Evolutionary conservation across 2,113 vertebrate genomes (phyloP), one percentile per base, ranked within the genome.

Genomic region (Melanotaenia duboulayi): DNA sequence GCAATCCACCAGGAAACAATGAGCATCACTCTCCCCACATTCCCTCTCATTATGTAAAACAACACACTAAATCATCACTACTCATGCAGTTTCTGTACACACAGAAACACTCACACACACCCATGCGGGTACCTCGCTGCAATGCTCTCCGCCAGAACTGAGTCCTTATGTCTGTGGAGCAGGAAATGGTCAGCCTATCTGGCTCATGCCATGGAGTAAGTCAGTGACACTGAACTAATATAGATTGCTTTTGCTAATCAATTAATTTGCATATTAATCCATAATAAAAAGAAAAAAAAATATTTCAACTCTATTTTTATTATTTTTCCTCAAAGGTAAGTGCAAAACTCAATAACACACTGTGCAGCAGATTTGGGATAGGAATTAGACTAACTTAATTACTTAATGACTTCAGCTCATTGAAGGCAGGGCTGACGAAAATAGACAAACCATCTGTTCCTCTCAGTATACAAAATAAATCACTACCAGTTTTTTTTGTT

Each of bases 61-160:
- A 37, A 65, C 79, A 89, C 81, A 90, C 81, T 57, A 71, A 65
- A 82, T 55, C 52, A 70, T 61, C 67, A 71, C 56, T 65, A 28
- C 71, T 81, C 81, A 86, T 91, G 84, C 90, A 83, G 72, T 63
- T 84, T 81, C 72, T 78, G 54, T 70, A 46, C 73, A 72, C 59
- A 80, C n/a, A 84, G 44, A 77, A 69, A 79, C 71, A 64, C 46
- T 60, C 71, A 63, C 64, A 4, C 82, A 87, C 66, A 84, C 62
- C 76, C 92, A 94, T 93, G 92, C 93, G n/a, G 77, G 81, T 94
- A 95, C 94, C 92, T 94, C 92, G 87, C 86, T 62, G 89, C 12
- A 90, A 90, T 17, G 88, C 88, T 85, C 92, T 91, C 81, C 93
- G 93, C 94, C 93, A 94, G 86, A 95, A 95, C 56, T 78, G 91